Conservation (phyloP, 2,797 vertebrate species). For the Centroberyx gerrardi region DNA sequence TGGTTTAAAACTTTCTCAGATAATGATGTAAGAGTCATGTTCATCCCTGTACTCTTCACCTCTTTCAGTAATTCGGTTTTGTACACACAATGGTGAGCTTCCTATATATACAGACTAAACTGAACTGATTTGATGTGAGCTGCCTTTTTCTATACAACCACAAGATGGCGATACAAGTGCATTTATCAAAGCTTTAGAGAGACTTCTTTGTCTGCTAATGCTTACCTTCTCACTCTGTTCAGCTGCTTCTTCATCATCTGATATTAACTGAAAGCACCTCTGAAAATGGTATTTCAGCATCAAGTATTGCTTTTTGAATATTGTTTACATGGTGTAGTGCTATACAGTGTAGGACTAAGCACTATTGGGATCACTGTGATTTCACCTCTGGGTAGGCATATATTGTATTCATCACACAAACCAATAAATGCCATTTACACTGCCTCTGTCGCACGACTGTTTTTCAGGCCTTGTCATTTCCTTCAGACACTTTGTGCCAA, state of each 20-base stretch:
- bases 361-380: slow-evolving; percentile 7
- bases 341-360: not conserved
- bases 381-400: not conserved
- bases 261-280: not conserved
- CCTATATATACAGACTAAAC: not conserved
- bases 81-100: not conserved
- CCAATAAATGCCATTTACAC: slow-evolving; percentile 56
- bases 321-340: slow-evolving; percentile 4
- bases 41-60: not conserved
- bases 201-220: not conserved
- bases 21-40: not conserved
- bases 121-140: not conserved
- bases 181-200: not conserved
- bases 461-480: slow-evolving; percentile 17
- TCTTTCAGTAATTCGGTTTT: not conserved
- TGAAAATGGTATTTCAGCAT: slow-evolving; percentile 10
- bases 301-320: slow-evolving; percentile 1
- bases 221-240: not conserved
- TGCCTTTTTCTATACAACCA: slow-evolving; percentile 49
- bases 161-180: slow-evolving; percentile 56
- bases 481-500: not conserved
- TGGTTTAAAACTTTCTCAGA: not conserved
- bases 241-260: not conserved
- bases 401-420: slow-evolving; percentile 37
- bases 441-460: slow-evolving; percentile 4